A percentile compares a stretch with the other conserved stretches of the same genome.
phyloP scores from a whole-genome alignment of 2,888 invertebrate genomes.

The Capitulum mitella region DNA sequence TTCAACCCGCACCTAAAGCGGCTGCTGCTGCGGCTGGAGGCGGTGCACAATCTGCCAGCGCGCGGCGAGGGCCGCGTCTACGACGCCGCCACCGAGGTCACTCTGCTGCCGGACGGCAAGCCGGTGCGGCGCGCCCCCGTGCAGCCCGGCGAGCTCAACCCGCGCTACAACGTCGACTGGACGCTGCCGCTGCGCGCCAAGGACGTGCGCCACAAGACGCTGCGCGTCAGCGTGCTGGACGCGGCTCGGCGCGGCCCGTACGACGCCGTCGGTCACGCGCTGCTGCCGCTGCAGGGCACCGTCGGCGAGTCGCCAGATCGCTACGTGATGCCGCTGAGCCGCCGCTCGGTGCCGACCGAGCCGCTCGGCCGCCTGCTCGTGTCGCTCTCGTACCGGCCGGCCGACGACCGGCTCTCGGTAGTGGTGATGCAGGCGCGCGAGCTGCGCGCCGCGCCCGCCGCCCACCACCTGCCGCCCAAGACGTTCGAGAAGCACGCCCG shows the following conservation, averaged over 20 bases:
- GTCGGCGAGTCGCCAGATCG: slow-evolving; percentile 34
- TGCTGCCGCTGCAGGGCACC: slow-evolving; percentile 38
- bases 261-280: slow-evolving; percentile 41
- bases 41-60: slow-evolving; percentile 39
- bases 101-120: slow-evolving; percentile 39
- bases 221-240: slow-evolving; percentile 41
- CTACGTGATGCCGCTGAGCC: slow-evolving; percentile 35
- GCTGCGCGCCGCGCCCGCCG: background rate
- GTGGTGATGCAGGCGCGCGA: slow-evolving; percentile 38
- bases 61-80: slow-evolving; percentile 38
- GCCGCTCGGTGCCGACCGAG: slow-evolving; percentile 34
- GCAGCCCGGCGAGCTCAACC: slow-evolving; percentile 37
- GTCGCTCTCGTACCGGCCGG: slow-evolving; percentile 37
- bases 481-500: background rate
- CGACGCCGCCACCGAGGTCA: slow-evolving; percentile 39
- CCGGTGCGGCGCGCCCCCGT: slow-evolving; percentile 37
- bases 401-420: slow-evolving; percentile 37
- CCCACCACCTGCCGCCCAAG: background rate
- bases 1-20: background rate
- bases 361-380: slow-evolving; percentile 39
- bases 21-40: slow-evolving; percentile 37
- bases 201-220: slow-evolving; percentile 37
- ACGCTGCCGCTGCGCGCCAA: slow-evolving; percentile 39
- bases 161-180: slow-evolving; percentile 38
- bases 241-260: slow-evolving; percentile 39